Conservation (phyloP, 2,113 vertebrate genomes). For the Rhinoptilus africanus region DNA sequence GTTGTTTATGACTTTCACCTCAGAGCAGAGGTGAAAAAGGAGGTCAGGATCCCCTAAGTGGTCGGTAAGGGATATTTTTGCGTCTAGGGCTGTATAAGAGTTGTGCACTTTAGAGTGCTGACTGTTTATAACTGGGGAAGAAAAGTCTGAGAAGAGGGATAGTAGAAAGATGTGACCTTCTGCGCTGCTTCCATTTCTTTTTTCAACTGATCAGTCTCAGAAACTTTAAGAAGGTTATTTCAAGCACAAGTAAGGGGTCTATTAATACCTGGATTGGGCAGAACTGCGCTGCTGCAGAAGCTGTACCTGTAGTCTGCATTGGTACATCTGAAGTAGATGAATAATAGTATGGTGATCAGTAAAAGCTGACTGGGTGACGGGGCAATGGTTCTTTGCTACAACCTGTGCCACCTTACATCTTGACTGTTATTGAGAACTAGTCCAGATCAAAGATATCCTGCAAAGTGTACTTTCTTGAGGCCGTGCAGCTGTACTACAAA, state of each 20-base stretch:
- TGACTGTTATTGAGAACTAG: neutral
- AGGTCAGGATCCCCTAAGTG: neutral
- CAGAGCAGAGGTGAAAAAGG: neutral
- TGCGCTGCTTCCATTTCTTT: neutral
- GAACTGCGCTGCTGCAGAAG: neutral
- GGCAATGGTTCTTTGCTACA: neutral
- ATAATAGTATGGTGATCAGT: neutral
- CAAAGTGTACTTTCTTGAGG: neutral
- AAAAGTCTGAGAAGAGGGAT: neutral
- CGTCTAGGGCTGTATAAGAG: neutral
- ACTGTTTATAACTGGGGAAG: neutral
- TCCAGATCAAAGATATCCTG: neutral
- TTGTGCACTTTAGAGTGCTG: neutral
- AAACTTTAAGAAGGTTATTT: neutral
- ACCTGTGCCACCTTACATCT: neutral
- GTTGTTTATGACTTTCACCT: neutral
- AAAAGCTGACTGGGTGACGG: too few species aligned
- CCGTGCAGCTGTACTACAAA: fast-evolving
- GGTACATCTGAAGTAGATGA: neutral
- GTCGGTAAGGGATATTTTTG: neutral
- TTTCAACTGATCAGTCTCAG: neutral
- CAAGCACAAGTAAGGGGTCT: neutral
- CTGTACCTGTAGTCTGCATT: neutral
- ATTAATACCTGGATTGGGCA: neutral
- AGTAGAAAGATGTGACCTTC: neutral